phyloP scores from a whole-genome alignment of 2,113 vertebrate species.

The Micromys minutus region DNA sequence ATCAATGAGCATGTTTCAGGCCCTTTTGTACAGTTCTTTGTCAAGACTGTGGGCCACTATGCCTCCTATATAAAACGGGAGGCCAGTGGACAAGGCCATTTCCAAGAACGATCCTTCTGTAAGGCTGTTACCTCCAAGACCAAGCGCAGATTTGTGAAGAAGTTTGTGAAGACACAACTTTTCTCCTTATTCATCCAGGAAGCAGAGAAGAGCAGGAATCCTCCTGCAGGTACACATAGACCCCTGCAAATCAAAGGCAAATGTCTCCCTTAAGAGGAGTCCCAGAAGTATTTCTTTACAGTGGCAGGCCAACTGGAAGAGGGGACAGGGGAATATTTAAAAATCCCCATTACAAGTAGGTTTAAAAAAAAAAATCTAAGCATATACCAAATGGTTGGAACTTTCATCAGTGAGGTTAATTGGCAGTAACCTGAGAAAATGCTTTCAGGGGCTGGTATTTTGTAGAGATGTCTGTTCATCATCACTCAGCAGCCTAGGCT shows the following conservation, averaged over 20 bases:
- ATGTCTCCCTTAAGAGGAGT: background rate
- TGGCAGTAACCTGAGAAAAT: background rate
- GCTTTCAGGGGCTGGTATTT: background rate
- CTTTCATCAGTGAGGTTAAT: background rate
- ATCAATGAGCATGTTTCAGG: constrained; percentile 92
- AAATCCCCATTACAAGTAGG: too few relatives aligned
- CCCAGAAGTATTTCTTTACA: background rate
- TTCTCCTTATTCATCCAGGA: constrained; percentile 97
- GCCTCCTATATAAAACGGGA: constrained; percentile 85
- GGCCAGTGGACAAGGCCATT: constrained; percentile 73
- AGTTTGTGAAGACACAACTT: constrained; percentile 95
- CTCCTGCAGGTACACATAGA: constrained; percentile 88
- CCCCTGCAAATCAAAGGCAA: background rate
- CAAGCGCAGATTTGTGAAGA: constrained; percentile 91
- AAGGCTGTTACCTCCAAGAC: constrained; percentile 90
- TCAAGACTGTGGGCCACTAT: constrained; percentile 92
- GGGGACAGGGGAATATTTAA: too few relatives aligned
- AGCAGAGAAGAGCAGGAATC: constrained; percentile 89
- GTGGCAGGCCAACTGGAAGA: background rate
- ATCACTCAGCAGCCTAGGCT: background rate
- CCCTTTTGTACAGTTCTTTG: constrained; percentile 94
- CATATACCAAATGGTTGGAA: background rate
- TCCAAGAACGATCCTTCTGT: constrained; percentile 92
- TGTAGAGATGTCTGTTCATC: background rate
- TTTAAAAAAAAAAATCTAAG: too few relatives aligned